Conservation (phyloP, 2,113 vertebrate species). For the Callopanchax toddi region DNA sequence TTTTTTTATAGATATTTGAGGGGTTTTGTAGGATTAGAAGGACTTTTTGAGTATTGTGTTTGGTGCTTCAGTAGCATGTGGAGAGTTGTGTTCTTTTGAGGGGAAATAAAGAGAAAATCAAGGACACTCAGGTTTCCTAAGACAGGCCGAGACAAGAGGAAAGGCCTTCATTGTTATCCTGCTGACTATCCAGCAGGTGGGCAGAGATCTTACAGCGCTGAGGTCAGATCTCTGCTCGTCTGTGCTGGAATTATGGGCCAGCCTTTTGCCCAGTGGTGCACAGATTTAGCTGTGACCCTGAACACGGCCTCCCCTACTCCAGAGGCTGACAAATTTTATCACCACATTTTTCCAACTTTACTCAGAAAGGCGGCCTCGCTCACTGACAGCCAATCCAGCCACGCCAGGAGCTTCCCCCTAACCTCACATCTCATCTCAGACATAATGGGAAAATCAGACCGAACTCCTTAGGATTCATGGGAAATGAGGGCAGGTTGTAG, state of each 20-base stretch:
- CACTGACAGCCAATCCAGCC: constrained; percentile 39
- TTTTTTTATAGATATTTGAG: constrained; percentile 43
- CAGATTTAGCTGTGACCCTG: constrained; percentile 89
- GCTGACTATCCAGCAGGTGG: constrained; percentile 80
- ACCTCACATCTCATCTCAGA: constrained; percentile 71
- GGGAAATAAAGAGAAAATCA: constrained; percentile 44
- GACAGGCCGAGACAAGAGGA: constrained; percentile 49
- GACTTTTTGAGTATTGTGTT: constrained; percentile 41
- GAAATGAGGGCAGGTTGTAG: constrained; percentile 56
- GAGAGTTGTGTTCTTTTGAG: constrained; percentile 38
- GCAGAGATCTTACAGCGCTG: constrained; percentile 79
- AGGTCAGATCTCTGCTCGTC: constrained; percentile 86
- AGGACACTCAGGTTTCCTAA: constrained; percentile 68
- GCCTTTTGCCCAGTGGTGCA: constrained; percentile 83
- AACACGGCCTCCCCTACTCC: constrained; percentile 84
- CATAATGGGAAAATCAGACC: constrained; percentile 79
- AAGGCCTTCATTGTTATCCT: constrained; percentile 68
- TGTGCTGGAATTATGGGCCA: constrained; percentile 86
- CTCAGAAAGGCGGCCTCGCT: constrained; percentile 56
- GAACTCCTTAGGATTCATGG: constrained; percentile 70
- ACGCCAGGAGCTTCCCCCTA: constrained; percentile 49
- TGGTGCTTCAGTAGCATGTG: constrained; percentile 46
- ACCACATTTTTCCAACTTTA: constrained; percentile 87
- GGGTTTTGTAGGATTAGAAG: constrained; percentile 20
- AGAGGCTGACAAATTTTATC: constrained; percentile 88